Conservation (phyloP, 2,888 invertebrate species). For the Unio delphinus region DNA sequence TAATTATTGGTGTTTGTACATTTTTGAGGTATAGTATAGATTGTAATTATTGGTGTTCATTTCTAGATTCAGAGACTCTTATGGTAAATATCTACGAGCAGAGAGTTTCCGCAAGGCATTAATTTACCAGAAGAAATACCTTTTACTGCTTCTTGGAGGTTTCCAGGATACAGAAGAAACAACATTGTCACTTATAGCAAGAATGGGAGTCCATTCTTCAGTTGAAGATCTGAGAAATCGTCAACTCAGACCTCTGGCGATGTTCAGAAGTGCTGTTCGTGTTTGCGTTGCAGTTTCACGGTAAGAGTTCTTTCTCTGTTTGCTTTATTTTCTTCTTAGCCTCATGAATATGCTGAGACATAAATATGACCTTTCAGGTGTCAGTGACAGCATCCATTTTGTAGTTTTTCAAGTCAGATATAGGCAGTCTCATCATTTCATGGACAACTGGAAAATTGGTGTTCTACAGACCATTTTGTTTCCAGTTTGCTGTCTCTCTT, state of each 20-base stretch:
- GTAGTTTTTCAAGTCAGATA: background rate
- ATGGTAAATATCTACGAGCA: constrained; percentile 80
- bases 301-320: constrained; percentile 20
- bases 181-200: constrained; percentile 72
- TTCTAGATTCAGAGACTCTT: constrained; percentile 66
- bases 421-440: background rate
- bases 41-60: background rate
- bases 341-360: background rate
- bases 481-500: background rate
- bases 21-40: background rate
- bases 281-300: constrained; percentile 59
- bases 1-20: background rate
- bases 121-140: constrained; percentile 91
- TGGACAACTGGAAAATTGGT: background rate
- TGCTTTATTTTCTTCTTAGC: background rate
- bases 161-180: constrained; percentile 75
- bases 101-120: constrained; percentile 91
- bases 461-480: too few relatives aligned
- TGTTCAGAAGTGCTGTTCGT: constrained; percentile 58
- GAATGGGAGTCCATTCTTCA: constrained; percentile 64
- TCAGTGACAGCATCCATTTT: background rate
- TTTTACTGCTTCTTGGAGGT: constrained; percentile 80
- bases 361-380: background rate
- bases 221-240: constrained; percentile 1
- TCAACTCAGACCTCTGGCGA: constrained; percentile 41